Conservation (phyloP, 2,113 vertebrate species). For the Choloepus hoffmanni region DNA sequence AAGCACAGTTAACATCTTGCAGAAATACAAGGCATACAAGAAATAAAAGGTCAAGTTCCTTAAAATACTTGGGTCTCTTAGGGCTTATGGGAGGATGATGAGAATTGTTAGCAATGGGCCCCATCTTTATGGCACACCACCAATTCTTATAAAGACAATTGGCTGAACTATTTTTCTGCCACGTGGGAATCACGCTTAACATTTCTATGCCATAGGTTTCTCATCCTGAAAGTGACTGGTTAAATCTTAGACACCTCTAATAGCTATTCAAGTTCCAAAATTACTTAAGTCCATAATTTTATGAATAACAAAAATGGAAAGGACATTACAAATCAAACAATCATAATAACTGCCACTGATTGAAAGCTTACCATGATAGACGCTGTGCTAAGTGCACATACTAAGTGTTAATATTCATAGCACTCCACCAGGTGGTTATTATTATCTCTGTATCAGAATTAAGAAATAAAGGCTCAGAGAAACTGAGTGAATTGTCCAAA, state of each 20-base stretch:
- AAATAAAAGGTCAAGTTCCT: neutral
- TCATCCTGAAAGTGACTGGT: neutral
- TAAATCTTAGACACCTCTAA: neutral
- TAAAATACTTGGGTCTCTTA: neutral
- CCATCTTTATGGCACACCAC: neutral
- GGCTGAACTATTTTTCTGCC: neutral
- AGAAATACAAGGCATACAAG: neutral
- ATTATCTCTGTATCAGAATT: conserved; percentile 6
- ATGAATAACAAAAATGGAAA: neutral
- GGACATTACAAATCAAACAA: neutral
- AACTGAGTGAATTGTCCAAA: neutral
- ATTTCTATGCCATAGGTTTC: conserved; percentile 5
- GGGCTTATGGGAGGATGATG: neutral
- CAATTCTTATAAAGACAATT: neutral
- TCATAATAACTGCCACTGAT: neutral
- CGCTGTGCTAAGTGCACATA: neutral
- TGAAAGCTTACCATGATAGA: neutral
- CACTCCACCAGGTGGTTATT: neutral
- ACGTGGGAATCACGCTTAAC: neutral
- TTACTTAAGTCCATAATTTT: neutral
- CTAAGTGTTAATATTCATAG: neutral
- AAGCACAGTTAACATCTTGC: neutral
- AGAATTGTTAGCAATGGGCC: neutral
- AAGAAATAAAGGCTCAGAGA: conserved; percentile 8
- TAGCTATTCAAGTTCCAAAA: neutral